phyloP scores from a whole-genome alignment of 1,140 invertebrate species.

The Sarcophaga peregrina region DNA sequence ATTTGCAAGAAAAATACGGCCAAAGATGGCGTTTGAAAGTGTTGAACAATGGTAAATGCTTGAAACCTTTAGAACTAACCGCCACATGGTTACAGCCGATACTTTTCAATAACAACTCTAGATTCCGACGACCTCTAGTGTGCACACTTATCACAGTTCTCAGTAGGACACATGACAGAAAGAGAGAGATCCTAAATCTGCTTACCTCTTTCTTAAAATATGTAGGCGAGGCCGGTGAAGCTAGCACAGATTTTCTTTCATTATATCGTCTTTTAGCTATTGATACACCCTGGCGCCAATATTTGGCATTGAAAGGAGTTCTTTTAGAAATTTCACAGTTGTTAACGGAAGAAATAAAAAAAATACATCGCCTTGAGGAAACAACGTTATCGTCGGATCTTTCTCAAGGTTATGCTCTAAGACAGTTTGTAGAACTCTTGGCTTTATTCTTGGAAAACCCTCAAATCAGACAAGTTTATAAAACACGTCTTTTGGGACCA shows the following conservation, averaged over 20 bases:
- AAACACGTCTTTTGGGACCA: slow-evolving; percentile 86
- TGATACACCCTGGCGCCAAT: slow-evolving; percentile 91
- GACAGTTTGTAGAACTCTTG: slow-evolving; percentile 88
- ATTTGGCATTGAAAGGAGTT: slow-evolving; percentile 88
- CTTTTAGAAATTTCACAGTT: slow-evolving; percentile 86
- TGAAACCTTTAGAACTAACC: slow-evolving; percentile 56
- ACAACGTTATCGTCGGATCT: slow-evolving; percentile 93
- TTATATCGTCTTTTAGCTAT: slow-evolving; percentile 87
- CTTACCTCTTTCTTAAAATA: slow-evolving; percentile 90
- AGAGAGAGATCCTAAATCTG: slow-evolving; percentile 80
- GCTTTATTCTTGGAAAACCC: slow-evolving; percentile 85
- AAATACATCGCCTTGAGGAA: slow-evolving; percentile 86
- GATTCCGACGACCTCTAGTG: slow-evolving; percentile 87
- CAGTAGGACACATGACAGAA: slow-evolving; percentile 68
- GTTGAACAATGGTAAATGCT: slow-evolving; percentile 55
- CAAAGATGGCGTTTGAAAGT: slow-evolving; percentile 70
- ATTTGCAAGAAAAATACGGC: slow-evolving; percentile 83
- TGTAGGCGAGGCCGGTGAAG: slow-evolving; percentile 86
- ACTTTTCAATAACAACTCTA: slow-evolving; percentile 90
- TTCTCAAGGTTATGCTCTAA: slow-evolving; percentile 89
- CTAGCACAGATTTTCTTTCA: slow-evolving; percentile 89
- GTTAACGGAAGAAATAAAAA: slow-evolving; percentile 87
- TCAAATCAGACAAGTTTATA: slow-evolving; percentile 87
- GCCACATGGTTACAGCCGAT: slow-evolving; percentile 88
- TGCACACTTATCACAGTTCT: slow-evolving; percentile 89